Evolutionary conservation across 2,888 invertebrate genomes (phyloP).

Genomic region (Hypselothyrea guttata): DNA sequence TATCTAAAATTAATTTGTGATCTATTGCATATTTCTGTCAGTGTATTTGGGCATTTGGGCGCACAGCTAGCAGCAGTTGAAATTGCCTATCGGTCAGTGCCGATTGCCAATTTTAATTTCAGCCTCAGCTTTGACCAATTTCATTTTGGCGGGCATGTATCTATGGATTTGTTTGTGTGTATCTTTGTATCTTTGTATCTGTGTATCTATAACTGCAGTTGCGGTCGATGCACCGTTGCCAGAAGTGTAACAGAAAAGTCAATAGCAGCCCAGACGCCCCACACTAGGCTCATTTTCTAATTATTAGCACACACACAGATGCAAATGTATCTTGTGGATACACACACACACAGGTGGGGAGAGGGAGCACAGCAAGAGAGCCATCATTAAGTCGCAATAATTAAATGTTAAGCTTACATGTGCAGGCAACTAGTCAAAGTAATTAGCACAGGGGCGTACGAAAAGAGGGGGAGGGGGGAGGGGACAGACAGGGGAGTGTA

Average conservation of each 20-base stretch:
- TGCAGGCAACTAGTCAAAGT: conserved; percentile 73
- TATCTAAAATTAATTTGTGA: background rate
- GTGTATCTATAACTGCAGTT: background rate
- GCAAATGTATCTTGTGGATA: no score
- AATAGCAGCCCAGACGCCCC: conserved; percentile 52
- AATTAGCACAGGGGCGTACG: conserved; percentile 62
- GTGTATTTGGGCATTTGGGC: no score
- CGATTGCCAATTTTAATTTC: conserved; percentile 36
- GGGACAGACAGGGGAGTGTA: conserved; percentile 15
- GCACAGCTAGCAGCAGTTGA: conserved; percentile 20
- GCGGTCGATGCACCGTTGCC: conserved; percentile 57
- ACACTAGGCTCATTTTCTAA: conserved; percentile 69
- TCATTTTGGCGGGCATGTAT: conserved; percentile 4
- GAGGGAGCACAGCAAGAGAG: conserved; percentile 34
- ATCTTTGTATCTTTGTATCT: no score
- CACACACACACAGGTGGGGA: conserved; percentile 10
- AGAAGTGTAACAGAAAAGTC: conserved; percentile 66
- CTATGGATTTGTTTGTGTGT: no score
- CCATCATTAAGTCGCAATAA: conserved; percentile 77
- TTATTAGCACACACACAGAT: conserved; percentile 70
- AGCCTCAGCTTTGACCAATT: conserved; percentile 53
- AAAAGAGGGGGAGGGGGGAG: no score
- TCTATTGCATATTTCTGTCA: no score
- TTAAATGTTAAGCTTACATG: conserved; percentile 76
- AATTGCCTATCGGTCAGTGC: conserved; percentile 36